These are phyloP conservation scores for Scomber colias DNA, from an alignment of 2,113 vertebrate species.

Conservation along the genomic window DNA sequence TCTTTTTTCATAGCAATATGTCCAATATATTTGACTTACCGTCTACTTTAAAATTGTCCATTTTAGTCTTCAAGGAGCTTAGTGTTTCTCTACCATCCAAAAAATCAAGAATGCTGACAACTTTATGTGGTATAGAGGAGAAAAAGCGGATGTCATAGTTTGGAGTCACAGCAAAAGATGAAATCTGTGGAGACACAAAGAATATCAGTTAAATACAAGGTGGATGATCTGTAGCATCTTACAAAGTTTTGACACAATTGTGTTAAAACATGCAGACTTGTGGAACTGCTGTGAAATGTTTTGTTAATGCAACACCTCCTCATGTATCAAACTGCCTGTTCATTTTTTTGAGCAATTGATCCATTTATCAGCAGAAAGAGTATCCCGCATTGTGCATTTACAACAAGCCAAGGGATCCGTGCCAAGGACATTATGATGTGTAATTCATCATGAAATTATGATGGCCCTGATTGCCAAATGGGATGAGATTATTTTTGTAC, in stretches of 20 bases:
- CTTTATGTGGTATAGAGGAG: conserved; percentile 55
- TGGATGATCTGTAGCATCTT: neutral
- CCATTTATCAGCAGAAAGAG: conserved; percentile 62
- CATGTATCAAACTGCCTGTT: conserved; percentile 57
- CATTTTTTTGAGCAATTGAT: conserved; percentile 66
- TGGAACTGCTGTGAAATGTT: conserved; percentile 14
- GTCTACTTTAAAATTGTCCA: conserved; percentile 20
- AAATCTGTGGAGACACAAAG: conserved; percentile 75
- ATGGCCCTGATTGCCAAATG: conserved; percentile 57
- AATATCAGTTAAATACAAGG: neutral
- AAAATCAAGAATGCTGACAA: conserved; percentile 71
- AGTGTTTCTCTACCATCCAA: neutral
- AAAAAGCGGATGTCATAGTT: conserved; percentile 84
- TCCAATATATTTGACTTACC: conserved; percentile 58
- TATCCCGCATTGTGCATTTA: conserved; percentile 42
- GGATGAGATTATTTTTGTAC: conserved; percentile 34
- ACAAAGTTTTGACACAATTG: conserved; percentile 6
- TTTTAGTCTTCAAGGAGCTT: accelerated
- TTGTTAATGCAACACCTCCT: conserved; percentile 33
- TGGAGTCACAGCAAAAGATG: conserved; percentile 75
- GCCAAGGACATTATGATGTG: conserved; percentile 65
- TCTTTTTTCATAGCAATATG: neutral
- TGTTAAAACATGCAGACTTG: conserved; percentile 5
- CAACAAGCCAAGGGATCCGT: conserved; percentile 35
- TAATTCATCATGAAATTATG: conserved; percentile 72